Base-by-base conservation (phyloP, 1,140 invertebrate species). In the Stratiolaelaps scimitus region DNA sequence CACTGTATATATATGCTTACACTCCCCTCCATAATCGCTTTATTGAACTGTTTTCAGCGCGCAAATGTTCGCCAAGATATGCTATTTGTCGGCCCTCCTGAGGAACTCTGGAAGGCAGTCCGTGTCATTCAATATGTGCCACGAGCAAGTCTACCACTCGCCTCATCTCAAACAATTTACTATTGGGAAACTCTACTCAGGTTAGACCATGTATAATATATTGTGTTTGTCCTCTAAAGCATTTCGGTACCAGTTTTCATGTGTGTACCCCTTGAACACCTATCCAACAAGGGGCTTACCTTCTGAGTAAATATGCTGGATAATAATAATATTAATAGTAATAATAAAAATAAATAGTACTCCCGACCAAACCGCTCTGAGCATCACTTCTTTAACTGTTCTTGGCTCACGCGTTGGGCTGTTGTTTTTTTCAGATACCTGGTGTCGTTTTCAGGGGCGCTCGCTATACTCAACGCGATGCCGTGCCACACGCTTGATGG, bases 401-500 rank as follows among this genome's bases (percentile, higher is more conserved):
- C 64, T 40, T 72, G 20, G 67, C 71, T 13, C 53, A 34, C 23
- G 29, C 65, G 34, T 53, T n/a, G n/a, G n/a, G n/a, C n/a, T 40
- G 5, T 40, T 10, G 10, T 40, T n/a, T 70, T 70, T 68, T 66
- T 43, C 65, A 78, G 78, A 72, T 83, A 83, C 72, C 78, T 95
- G 53, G 83, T 88, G 45, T 85, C 92, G 66, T 87, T 97, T 73
- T 95, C 92, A 30, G 83, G 87, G 70, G 92, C 91, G 5, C 78
- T 96, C 70, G 90, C 86, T 17, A 78, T 96, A 68, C 77, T 96
- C 23, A 98, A 98, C 80, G 82, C 92, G 6, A 82, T 97, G 30
- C 93, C 93, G 2, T 93, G 91, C 76, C 89, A 90, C 74, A 87
- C 84, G 69, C 83, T 95, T 69, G 93, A 97, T 80, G 92, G 92